A percentile compares a stretch with the other conserved stretches of the same genome.
phyloP scores from a whole-genome alignment of 2,113 vertebrate genomes.

The Nothobranchius kuhntae region DNA sequence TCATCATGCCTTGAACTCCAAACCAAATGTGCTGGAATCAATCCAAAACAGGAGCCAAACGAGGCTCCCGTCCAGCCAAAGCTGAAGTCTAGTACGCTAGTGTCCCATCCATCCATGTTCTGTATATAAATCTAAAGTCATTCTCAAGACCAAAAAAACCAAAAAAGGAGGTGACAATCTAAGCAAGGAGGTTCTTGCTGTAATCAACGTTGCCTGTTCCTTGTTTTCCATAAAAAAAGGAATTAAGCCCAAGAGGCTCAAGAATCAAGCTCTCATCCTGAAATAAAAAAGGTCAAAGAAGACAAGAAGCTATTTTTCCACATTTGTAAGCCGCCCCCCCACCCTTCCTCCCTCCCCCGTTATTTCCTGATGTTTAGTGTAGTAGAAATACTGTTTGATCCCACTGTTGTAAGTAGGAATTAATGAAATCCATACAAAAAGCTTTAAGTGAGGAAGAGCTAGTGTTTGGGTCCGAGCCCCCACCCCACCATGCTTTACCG shows the following conservation, averaged over 20 bases:
- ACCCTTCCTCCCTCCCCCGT: constrained; percentile 30
- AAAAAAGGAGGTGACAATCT: constrained; percentile 82
- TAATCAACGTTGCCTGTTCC: constrained; percentile 82
- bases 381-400: constrained; percentile 74
- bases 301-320: constrained; percentile 80
- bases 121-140: constrained; percentile 72
- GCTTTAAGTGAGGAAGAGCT: constrained; percentile 69
- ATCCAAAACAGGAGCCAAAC: constrained; percentile 71
- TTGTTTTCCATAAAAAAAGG: constrained; percentile 61
- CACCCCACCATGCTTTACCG: constrained; percentile 74
- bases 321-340: constrained; percentile 75
- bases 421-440: constrained; percentile 74
- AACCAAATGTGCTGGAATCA: constrained; percentile 85
- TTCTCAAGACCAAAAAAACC: constrained; percentile 80
- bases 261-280: constrained; percentile 64
- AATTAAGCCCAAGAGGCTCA: constrained; percentile 64
- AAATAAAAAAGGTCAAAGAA: constrained; percentile 63
- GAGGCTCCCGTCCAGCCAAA: constrained; percentile 72
- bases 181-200: constrained; percentile 83
- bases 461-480: constrained; percentile 62
- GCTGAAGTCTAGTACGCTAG: constrained; percentile 66
- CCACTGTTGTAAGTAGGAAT: constrained; percentile 80
- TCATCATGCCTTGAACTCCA: constrained; percentile 77
- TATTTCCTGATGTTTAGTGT: constrained; percentile 74
- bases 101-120: constrained; percentile 66